These are phyloP conservation scores for Marasmarcha lunaedactyla DNA, from an alignment of 2,888 invertebrate genomes.

Conservation along the genomic window DNA sequence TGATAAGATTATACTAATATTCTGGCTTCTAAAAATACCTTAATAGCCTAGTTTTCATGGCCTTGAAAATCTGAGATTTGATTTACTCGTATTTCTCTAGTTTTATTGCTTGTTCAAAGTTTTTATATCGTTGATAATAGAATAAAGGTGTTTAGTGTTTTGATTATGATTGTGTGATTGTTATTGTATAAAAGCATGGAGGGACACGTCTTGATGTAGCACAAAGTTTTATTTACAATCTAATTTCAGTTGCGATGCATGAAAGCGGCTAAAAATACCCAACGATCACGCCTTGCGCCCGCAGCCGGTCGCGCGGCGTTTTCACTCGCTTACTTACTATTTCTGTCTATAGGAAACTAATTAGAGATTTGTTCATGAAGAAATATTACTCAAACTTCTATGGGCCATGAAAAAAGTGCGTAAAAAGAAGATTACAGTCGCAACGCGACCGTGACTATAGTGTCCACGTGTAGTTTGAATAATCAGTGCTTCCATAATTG, in stretches of 20 bases:
- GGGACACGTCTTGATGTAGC: constrained; percentile 57
- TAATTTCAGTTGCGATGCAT: constrained; percentile 66
- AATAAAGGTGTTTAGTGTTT: too few relatives aligned
- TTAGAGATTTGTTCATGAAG: constrained; percentile 47
- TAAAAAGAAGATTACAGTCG: constrained; percentile 55
- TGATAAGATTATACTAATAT: too few relatives aligned
- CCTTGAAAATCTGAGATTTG: too few relatives aligned
- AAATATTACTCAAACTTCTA: constrained; percentile 31
- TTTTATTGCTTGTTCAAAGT: too few relatives aligned
- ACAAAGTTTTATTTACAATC: constrained; percentile 68
- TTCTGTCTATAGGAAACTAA: constrained; percentile 61
- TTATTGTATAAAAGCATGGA: constrained; percentile 24
- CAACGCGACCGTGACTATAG: constrained; percentile 37
- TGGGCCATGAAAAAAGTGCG: constrained; percentile 66
- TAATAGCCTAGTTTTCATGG: too few relatives aligned
- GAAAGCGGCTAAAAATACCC: constrained; percentile 64
- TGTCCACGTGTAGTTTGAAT: constrained; percentile 32
- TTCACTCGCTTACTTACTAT: constrained; percentile 60
- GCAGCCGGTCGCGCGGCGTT: constrained; percentile 47
- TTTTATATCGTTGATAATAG: too few relatives aligned
- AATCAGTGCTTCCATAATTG: constrained; percentile 12
- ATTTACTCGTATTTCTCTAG: too few relatives aligned
- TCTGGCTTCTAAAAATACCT: too few relatives aligned
- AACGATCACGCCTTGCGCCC: constrained; percentile 50
- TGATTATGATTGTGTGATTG: too few relatives aligned